Evolutionary conservation across 2,888 invertebrate genomes (phyloP), one percentile per base, ranked within the genome.

Genomic region (Protophormia terraenovae): DNA sequence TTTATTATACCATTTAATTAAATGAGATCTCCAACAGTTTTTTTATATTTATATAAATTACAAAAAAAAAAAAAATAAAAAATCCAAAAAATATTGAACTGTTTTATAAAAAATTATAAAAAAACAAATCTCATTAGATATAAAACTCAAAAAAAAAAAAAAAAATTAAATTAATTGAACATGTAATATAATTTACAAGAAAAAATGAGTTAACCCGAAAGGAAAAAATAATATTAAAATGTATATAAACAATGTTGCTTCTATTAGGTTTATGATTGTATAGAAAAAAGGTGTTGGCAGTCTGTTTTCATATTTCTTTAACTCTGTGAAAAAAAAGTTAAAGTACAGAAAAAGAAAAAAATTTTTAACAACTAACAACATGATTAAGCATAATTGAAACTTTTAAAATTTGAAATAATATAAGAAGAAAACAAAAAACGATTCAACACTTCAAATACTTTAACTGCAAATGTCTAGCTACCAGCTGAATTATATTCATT

Each of bases 1-100:
- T n/a, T n/a, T n/a, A n/a, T n/a, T n/a, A 47, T 66, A n/a, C 87
- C 89, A 89, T 89, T 90, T 90, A 89, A 91, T 91, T 89, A 91
- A 91, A 90, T 87, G 88, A 89, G 90, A 87, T 89, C 90, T 91
- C 91, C 91, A 89, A 88, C 90, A 86, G 90, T 87, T 62, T 67
- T 45, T 53, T 16, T 19, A 55, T 19, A 89, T 90, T n/a, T n/a
- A n/a, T n/a, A n/a, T n/a, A n/a, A n/a, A n/a, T n/a, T n/a, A n/a
- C n/a, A n/a, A n/a, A n/a, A n/a, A n/a, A n/a, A n/a, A n/a, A n/a
- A n/a, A n/a, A n/a, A n/a, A n/a, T n/a, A n/a, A n/a, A n/a, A n/a
- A n/a, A n/a, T n/a, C n/a, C 88, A 89, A 87, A 89, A 89, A 87
- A 71, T 77, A 83, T 73, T 79, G 19, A 58, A 84, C 83, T 71